Conservation (phyloP, 2,113 vertebrate genomes). For the Tenrec ecaudatus region DNA sequence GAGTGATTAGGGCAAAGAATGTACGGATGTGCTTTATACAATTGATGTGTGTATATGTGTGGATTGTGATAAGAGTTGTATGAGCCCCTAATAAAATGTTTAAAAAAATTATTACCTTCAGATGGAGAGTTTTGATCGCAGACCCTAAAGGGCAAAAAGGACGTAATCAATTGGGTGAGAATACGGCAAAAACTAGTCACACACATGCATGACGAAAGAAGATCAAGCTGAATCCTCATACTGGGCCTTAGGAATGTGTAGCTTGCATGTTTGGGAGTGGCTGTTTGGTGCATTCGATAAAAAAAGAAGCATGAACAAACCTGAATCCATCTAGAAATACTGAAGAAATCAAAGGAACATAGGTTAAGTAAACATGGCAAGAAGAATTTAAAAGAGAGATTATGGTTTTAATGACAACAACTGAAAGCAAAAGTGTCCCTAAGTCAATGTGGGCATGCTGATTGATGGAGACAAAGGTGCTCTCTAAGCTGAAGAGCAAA, state of each 20-base stretch:
- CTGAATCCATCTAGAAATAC: not conserved
- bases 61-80: too few relatives aligned
- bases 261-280: not conserved
- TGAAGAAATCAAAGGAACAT: not conserved
- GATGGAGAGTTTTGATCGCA: conserved; percentile 49
- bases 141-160: conserved; percentile 69
- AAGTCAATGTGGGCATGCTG: conserved; percentile 16
- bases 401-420: not conserved
- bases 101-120: conserved; percentile 79
- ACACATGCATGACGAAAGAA: not conserved
- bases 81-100: too few relatives aligned
- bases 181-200: not conserved
- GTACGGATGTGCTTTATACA: too few relatives aligned
- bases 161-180: conserved; percentile 30
- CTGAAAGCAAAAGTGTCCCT: conserved; percentile 3
- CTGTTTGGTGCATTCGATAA: not conserved
- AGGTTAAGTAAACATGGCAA: conserved; percentile 36
- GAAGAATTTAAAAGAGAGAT: conserved; percentile 64
- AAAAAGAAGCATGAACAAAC: conserved; percentile 16
- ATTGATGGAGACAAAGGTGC: conserved; percentile 40
- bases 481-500: conserved; percentile 37
- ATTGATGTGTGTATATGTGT: too few relatives aligned
- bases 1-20: too few relatives aligned
- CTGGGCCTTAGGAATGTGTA: conserved; percentile 21
- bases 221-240: conserved; percentile 37